These are phyloP conservation scores for Eospalax fontanierii DNA, from an alignment of 2,797 vertebrate genomes.

Conservation along the genomic window DNA sequence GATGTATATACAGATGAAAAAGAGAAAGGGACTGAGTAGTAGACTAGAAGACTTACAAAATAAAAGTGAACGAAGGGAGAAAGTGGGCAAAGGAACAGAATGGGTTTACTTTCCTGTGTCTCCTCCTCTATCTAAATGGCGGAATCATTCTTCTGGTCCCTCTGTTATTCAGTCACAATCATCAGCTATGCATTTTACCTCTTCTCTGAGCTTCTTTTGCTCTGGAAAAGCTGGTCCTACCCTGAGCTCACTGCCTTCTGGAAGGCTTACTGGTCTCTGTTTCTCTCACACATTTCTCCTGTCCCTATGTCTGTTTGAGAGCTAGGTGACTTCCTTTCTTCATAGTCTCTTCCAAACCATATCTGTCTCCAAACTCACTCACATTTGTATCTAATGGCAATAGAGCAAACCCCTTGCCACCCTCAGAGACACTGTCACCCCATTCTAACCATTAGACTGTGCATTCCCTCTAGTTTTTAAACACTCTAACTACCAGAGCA, in stretches of 20 bases:
- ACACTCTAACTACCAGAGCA: neutral
- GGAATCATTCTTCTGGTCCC: neutral
- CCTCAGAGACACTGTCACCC: too few species aligned
- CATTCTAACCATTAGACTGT: neutral
- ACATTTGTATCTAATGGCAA: neutral
- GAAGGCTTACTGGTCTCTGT: neutral
- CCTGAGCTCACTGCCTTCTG: too few species aligned
- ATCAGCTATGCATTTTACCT: neutral
- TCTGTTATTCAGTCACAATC: neutral
- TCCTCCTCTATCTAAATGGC: neutral
- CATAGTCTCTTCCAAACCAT: neutral
- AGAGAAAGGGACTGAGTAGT: neutral
- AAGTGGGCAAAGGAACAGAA: neutral
- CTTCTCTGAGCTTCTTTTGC: neutral
- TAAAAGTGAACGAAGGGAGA: neutral
- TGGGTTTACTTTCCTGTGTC: neutral
- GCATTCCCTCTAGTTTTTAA: neutral
- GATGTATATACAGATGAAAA: neutral
- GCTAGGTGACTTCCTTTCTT: neutral
- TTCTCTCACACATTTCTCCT: neutral
- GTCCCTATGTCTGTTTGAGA: neutral
- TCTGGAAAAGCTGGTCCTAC: neutral
- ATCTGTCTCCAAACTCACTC: neutral
- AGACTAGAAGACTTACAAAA: neutral
- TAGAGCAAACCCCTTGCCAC: neutral